These are phyloP conservation scores for Strigamia transsilvanica DNA, from an alignment of 2,888 invertebrate species.

Conservation along the genomic window DNA sequence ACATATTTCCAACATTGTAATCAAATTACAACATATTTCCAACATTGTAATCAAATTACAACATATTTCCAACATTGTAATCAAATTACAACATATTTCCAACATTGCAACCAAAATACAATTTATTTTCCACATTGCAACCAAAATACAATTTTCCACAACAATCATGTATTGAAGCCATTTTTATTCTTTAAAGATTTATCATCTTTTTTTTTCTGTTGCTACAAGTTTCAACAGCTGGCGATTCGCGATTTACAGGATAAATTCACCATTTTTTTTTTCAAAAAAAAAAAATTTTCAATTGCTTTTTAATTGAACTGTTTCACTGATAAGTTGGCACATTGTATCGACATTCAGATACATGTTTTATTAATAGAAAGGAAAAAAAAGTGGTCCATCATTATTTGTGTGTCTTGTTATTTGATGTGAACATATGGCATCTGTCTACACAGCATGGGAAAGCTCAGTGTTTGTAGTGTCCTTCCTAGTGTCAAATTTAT, in stretches of 20 bases:
- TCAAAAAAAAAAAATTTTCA: neutral
- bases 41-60: neutral
- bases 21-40: neutral
- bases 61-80: neutral
- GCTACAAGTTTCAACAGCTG: slow-evolving; percentile 8
- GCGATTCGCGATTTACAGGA: slow-evolving; percentile 12
- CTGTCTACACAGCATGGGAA: neutral
- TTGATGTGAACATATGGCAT: slow-evolving; percentile 13
- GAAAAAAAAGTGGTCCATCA: neutral
- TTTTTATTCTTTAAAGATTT: neutral
- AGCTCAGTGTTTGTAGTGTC: slow-evolving; percentile 25
- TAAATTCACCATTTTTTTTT: neutral
- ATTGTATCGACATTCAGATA: neutral
- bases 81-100: neutral
- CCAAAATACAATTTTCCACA: neutral
- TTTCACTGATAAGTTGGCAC: neutral
- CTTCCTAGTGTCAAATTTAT: slow-evolving; percentile 33
- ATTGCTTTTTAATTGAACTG: neutral
- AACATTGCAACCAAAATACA: neutral
- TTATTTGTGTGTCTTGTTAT: neutral
- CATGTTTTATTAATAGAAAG: slow-evolving; percentile 13
- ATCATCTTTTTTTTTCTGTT: neutral
- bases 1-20: neutral
- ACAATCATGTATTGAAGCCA: neutral
- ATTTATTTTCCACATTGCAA: neutral